Base-by-base conservation (phyloP, 2,797 vertebrate species). In the Bovichtus variegatus region DNA sequence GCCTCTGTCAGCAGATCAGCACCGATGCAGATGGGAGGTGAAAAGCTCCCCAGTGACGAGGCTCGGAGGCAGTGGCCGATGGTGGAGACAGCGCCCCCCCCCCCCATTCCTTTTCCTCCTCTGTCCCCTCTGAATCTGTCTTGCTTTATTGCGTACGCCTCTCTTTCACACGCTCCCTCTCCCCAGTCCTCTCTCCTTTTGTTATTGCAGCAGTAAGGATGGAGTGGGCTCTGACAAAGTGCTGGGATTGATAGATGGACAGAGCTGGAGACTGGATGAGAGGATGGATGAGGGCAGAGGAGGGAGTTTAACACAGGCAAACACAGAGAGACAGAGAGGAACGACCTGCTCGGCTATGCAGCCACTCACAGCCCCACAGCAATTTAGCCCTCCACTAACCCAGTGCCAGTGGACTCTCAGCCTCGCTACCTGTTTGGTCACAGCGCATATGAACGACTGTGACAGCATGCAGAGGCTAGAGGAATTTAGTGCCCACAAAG, bases 181-280 rank as follows among this genome's bases (percentile, higher is more conserved):
- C 60, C 43, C 41, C 27, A n/a, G 74, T 84, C 69, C 72, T 47
- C n/a, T 91, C 93, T 85, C 79, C 91, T 86, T 53, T 88, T 94
- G 92, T 94, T 96, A 96, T 96, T 96, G 96, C 94, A 94, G 94
- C 94, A 94, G 95, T 93, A 90, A 95, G 88, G 94, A 88, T 96
- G 96, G 97, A 98, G 97, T 97, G 95, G 94, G 96, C 95, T 94
- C 96, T 98, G 97, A 99, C 97, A 98, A 97, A 98, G 96, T 98
- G 96, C 93, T 84, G 68, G 93, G 96, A 96, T 97, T 99, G 98
- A 99, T 99, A 96, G 97, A 98, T 99, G 97, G 97, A 97, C 96
- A 96, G 95, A 98, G 96, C 95, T 83, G 90, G 93, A 93, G 96
- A 97, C 96, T 97, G 97, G 97, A 97, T 98, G 97, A 97, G 96